Evolutionary conservation across 1,140 invertebrate genomes (phyloP).

Genomic region (Magallana ariakensis): DNA sequence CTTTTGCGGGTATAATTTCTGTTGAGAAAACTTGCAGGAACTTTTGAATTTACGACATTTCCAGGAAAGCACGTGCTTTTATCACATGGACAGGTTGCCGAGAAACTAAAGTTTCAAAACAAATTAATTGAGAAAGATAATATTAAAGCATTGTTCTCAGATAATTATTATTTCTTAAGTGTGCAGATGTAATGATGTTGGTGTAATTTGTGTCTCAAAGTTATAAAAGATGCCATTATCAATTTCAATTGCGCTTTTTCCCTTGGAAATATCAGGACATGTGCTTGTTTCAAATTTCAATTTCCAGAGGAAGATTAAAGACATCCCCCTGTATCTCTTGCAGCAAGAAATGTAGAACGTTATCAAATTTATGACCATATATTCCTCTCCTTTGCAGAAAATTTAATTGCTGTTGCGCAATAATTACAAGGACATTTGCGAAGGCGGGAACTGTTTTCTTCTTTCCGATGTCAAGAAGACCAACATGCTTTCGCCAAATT

Average conservation of each 20-base stretch:
- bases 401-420: constrained; percentile 8
- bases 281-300: constrained; percentile 40
- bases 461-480: neutral
- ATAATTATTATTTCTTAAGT: constrained; percentile 32
- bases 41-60: constrained; percentile 25
- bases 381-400: constrained; percentile 40
- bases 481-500: constrained; percentile 23
- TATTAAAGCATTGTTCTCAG: constrained; percentile 17
- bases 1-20: constrained; percentile 34
- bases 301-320: constrained; percentile 15
- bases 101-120: constrained; percentile 45
- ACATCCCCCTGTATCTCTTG: neutral
- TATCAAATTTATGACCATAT: constrained; percentile 50
- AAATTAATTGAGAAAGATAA: constrained; percentile 45
- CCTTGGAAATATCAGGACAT: constrained; percentile 12
- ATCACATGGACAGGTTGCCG: constrained; percentile 25
- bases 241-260: neutral
- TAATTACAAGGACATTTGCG: constrained; percentile 37
- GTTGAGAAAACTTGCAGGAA: constrained; percentile 18
- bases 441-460: constrained; percentile 16
- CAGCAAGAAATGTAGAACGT: constrained; percentile 11
- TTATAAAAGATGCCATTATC: constrained; percentile 27
- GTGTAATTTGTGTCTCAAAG: constrained; percentile 27
- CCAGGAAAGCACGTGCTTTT: constrained; percentile 17
- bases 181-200: constrained; percentile 32